Evolutionary conservation across 2,888 invertebrate genomes (phyloP), one percentile per base, ranked within the genome.

Genomic region (Drosophila anomelani): DNA sequence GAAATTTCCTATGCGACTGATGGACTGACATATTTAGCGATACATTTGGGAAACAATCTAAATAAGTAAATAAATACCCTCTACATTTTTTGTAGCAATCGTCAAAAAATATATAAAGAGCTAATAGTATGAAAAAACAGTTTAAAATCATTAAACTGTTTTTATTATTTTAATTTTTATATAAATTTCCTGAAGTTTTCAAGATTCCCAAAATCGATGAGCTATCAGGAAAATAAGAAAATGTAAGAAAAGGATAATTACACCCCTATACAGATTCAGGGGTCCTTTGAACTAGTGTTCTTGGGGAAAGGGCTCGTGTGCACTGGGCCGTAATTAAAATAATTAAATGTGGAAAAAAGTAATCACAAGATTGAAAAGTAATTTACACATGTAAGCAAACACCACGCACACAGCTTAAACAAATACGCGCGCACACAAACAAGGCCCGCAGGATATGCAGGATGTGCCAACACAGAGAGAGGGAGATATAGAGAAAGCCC

Each of bases 281-380:
- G 70, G 36, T 56, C 34, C 57, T 41, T 68, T 49, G 49, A 69
- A 57, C 47, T 49, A 69, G 57, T 41, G 36, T 49, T 36, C 5
- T 20, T n/a, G 34, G 15, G 64, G 34, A 20, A 20, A 26, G 67
- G 67, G 58, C 23, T 53, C 3, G 62, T 69, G 83, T 83, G 79
- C 79, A 73, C 63, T 81, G 79, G 71, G 75, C 41, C 86, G 87
- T 91, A 90, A 91, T 91, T 91, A 90, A 91, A 91, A 85, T 91
- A 91, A 91, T 90, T 90, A 90, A 91, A 90, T 88, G 86, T 72
- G 62, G 77, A 86, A 80, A 70, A 85, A 80, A 80, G 82, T 82
- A 89, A 91, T 86, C 85, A 82, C 84, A 83, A 84, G 82, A 88
- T 89, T 81, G 80, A 86, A 88, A 88, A 89, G 86, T 86, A 89